These are phyloP conservation scores for Tridacna gigas DNA, from an alignment of 2,888 invertebrate species.

Conservation along the genomic window DNA sequence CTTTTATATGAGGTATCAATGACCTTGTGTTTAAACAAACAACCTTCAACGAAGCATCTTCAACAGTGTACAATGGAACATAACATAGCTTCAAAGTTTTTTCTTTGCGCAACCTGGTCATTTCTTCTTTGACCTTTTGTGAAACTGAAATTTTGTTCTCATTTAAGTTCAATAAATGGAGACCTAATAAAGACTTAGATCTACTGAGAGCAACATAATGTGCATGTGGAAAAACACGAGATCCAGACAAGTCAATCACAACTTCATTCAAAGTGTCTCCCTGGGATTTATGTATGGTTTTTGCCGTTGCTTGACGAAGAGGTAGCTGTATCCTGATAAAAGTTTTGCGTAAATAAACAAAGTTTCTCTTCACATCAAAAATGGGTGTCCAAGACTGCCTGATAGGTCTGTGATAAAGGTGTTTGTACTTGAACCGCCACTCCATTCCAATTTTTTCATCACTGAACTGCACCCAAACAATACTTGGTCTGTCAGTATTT, in stretches of 20 bases:
- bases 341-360: background rate
- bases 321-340: background rate
- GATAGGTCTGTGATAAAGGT: constrained; percentile 20
- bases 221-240: background rate
- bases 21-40: background rate
- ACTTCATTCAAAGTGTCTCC: background rate
- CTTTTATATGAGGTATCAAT: background rate
- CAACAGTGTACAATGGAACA: background rate
- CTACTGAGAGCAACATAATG: constrained; percentile 14
- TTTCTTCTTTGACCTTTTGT: background rate
- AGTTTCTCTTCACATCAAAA: constrained; percentile 33
- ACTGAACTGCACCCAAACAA: constrained; percentile 60
- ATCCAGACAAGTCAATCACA: background rate
- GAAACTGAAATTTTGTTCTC: background rate
- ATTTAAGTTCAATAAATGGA: constrained; percentile 3
- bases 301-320: background rate
- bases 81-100: background rate
- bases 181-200: background rate
- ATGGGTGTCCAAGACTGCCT: constrained; percentile 30
- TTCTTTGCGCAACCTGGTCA: background rate
- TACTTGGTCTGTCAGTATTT: constrained; percentile 21
- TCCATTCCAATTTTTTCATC: constrained; percentile 23
- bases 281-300: constrained; percentile 12
- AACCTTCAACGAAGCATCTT: background rate
- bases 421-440: constrained; percentile 34